phyloP scores from a whole-genome alignment of 1,140 invertebrate genomes.

The Triops longicaudatus region DNA sequence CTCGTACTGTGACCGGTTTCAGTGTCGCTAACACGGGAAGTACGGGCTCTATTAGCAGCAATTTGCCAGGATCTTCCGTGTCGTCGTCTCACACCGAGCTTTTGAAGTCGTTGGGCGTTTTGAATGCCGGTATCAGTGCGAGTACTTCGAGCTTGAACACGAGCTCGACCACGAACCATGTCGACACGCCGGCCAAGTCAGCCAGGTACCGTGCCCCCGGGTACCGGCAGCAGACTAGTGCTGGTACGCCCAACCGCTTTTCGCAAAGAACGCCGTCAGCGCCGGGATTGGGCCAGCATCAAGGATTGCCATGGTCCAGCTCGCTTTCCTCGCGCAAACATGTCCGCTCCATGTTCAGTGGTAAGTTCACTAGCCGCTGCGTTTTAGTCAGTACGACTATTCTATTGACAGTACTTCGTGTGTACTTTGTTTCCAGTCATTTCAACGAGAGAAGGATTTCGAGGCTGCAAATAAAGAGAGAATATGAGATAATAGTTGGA shows the following conservation, averaged over 20 bases:
- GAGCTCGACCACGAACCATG: constrained; percentile 41
- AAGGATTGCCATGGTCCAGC: constrained; percentile 21
- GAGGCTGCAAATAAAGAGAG: no score
- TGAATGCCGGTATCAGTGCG: constrained; percentile 33
- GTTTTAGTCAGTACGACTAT: not conserved
- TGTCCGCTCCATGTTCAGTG: constrained; percentile 26
- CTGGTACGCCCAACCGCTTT: constrained; percentile 16
- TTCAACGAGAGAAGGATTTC: no score
- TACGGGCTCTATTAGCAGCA: constrained; percentile 29
- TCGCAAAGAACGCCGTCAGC: constrained; percentile 32
- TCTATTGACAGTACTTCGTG: no score
- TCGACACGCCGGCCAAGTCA: constrained; percentile 53
- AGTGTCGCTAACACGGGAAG: constrained; percentile 27
- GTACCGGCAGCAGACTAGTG: constrained; percentile 44
- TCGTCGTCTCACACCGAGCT: constrained; percentile 43
- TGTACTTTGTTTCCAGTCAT: no score
- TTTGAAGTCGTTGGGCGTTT: constrained; percentile 58
- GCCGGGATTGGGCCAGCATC: constrained; percentile 27
- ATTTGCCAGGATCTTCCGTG: constrained; percentile 39
- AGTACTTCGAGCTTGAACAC: constrained; percentile 30
- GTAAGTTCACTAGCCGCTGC: constrained; percentile 9
- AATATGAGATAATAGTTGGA: no score
- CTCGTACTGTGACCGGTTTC: constrained; percentile 42
- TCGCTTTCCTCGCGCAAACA: constrained; percentile 20
- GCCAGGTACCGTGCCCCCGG: constrained; percentile 76